phyloP scores from a whole-genome alignment of 2,888 invertebrate genomes.

The Ectemnius lituratus region DNA sequence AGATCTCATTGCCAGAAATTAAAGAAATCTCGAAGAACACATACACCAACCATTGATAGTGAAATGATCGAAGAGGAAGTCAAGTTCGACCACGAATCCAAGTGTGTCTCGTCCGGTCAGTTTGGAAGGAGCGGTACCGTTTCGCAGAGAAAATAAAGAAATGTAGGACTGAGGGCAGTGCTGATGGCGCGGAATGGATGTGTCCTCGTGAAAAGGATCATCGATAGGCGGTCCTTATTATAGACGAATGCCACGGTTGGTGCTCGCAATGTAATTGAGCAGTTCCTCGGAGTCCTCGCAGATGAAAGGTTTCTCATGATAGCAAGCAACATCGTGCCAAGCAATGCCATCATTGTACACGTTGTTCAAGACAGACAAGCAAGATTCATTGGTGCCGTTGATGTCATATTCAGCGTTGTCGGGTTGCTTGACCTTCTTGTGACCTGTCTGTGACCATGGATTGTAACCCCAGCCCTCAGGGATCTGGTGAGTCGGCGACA shows the following conservation, averaged over 20 bases:
- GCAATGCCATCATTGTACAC: slow-evolving; percentile 96
- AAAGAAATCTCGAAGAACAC: too few species aligned
- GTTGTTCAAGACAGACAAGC: slow-evolving; percentile 92
- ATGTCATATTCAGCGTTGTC: slow-evolving; percentile 95
- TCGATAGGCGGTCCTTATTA: slow-evolving; percentile 68
- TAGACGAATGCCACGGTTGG: slow-evolving; percentile 90
- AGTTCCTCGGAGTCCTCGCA: slow-evolving; percentile 95
- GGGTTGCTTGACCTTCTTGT: slow-evolving; percentile 92
- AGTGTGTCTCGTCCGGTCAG: neutral
- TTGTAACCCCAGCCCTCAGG: slow-evolving; percentile 89
- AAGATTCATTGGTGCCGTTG: slow-evolving; percentile 92
- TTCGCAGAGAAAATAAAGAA: slow-evolving; percentile 7
- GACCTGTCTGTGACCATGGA: slow-evolving; percentile 94
- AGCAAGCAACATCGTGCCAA: slow-evolving; percentile 96
- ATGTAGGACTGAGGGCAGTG: slow-evolving; percentile 29
- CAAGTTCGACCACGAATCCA: too few species aligned
- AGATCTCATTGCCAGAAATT: too few species aligned
- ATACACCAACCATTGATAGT: too few species aligned
- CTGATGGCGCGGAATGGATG: slow-evolving; percentile 48
- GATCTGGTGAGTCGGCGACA: slow-evolving; percentile 87
- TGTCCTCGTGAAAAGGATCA: slow-evolving; percentile 19
- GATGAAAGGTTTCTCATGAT: slow-evolving; percentile 94
- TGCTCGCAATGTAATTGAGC: slow-evolving; percentile 90
- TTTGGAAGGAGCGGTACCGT: too few species aligned
- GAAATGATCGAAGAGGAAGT: too few species aligned